Evolutionary conservation across 2,888 invertebrate genomes (phyloP).

Genomic region (Atrina japonica): DNA sequence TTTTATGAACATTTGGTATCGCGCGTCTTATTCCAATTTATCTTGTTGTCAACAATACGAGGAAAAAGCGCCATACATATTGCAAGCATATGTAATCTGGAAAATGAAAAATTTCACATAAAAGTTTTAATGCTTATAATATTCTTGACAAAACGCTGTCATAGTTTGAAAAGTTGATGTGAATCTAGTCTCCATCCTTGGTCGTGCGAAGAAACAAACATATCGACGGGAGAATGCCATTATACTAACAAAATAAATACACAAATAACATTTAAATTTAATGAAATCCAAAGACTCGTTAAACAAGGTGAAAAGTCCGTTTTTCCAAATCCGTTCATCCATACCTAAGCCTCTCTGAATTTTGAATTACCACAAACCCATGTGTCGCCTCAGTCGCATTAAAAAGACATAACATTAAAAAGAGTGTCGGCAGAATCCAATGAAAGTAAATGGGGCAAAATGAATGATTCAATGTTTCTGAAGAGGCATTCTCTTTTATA

Average conservation of each 20-base stretch:
- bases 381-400: constrained; percentile 43
- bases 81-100: too few species aligned
- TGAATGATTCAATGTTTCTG: constrained; percentile 42
- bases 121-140: too few species aligned
- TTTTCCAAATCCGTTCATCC: constrained; percentile 42
- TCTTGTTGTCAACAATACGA: too few species aligned
- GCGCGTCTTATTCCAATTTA: too few species aligned
- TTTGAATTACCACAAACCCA: constrained; percentile 28
- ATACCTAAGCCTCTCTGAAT: constrained; percentile 33
- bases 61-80: too few species aligned
- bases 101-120: too few species aligned
- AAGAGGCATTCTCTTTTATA: constrained; percentile 42
- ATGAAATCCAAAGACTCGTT: constrained; percentile 42
- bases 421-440: constrained; percentile 33
- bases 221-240: constrained; percentile 39
- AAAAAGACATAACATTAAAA: constrained; percentile 39
- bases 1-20: too few species aligned
- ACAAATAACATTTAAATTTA: constrained; percentile 36
- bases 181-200: neutral
- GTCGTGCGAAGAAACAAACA: constrained; percentile 46
- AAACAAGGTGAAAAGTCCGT: constrained; percentile 38
- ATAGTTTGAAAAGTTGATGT: too few species aligned
- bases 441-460: constrained; percentile 41
- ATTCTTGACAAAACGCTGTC: too few species aligned
- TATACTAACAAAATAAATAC: constrained; percentile 31